Conservation (phyloP, 2,113 vertebrate genomes). For the Hymenochirus boettgeri region DNA sequence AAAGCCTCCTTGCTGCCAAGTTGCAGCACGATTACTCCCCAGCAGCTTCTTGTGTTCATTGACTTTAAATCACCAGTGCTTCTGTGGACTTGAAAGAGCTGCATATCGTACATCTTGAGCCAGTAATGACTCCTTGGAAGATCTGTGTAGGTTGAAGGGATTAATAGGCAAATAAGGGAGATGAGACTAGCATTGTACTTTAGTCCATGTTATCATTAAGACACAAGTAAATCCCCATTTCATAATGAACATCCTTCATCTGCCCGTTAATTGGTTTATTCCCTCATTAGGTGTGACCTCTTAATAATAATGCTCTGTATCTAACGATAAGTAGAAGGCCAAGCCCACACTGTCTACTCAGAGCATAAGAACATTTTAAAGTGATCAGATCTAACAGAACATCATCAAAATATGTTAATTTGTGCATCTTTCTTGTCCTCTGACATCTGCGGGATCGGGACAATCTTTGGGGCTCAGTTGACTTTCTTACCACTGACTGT, state of each 20-base stretch:
- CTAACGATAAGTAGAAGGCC: no score
- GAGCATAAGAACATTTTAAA: no score
- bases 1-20: neutral
- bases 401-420: no score
- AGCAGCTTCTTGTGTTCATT: slow-evolving; percentile 20
- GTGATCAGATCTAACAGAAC: no score
- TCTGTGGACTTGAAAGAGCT: slow-evolving; percentile 25
- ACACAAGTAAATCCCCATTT: no score
- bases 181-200: slow-evolving; percentile 8
- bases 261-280: neutral
- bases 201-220: neutral
- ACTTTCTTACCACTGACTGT: neutral
- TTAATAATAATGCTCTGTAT: no score
- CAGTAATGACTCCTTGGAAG: slow-evolving; percentile 24
- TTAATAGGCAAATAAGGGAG: slow-evolving; percentile 36
- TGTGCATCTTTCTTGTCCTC: no score
- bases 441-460: neutral
- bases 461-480: neutral
- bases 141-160: slow-evolving; percentile 32
- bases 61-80: slow-evolving; percentile 17
- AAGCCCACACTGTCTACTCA: no score
- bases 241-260: neutral
- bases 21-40: slow-evolving; percentile 2
- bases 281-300: no score
- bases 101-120: slow-evolving; percentile 28